Base-by-base conservation (phyloP, 2,797 vertebrate species). In the Eulemur coronatus region DNA sequence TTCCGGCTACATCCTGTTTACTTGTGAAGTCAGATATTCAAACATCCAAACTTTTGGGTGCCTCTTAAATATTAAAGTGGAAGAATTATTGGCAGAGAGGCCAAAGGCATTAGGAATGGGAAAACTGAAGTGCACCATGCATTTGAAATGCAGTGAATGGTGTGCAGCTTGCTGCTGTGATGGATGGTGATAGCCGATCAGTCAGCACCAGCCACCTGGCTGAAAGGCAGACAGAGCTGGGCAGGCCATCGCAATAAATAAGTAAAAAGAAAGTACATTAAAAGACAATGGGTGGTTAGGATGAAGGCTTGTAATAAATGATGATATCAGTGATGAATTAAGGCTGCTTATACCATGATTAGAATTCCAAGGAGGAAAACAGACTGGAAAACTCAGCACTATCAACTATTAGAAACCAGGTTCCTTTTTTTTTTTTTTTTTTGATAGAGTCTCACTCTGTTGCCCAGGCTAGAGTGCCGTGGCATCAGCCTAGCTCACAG, bases 251-350 rank as follows among this genome's bases (percentile, higher is more conserved):
- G 73, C 76, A 86, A 96, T 86, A 92, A 97, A 89, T 86, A 79
- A 92, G 61, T 92, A 75, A 96, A 92, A 78, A 80, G 72, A 89
- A 79, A 95, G 67, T 91, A 79, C 84, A 75, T 38, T 95, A 63
- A 96, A 96, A 96, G 41, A 24, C n/a, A 67, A 33, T 82, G 50
- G 61, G 82, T 69, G 89, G 33, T 70, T 92, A 84, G 75, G 50
- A 94, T 87, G 69, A 84, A 97, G 7, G 6, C 6, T 79, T 59
- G 22, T 61, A 89, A 84, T 89, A 94, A 97, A 61, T 87, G 75
- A 84, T 91, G 67, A 67, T 86, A 69, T 65, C 84, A 79, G 55
- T 89, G 69, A 73, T 89, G 79, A 94, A 65, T 76, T 81, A 89
- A 70, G 26, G 6, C 89, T 72, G 43, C 61, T 91, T 82, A 80